phyloP scores from a whole-genome alignment of 2,888 invertebrate species.

The Athripsodes cinereus region DNA sequence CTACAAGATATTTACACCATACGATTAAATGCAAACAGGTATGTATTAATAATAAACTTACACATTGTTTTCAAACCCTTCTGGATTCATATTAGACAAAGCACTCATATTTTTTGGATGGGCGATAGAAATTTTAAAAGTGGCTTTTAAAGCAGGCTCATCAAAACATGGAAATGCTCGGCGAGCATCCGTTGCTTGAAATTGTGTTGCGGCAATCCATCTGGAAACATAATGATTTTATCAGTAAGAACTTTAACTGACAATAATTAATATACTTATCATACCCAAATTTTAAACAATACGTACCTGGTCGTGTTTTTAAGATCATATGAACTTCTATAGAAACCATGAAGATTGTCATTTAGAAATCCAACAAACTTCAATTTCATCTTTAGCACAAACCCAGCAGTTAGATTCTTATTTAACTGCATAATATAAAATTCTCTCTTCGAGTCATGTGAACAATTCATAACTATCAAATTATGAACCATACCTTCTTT shows the following conservation, averaged over 20 bases:
- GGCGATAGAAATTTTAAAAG: conserved; percentile 71
- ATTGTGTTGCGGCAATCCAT: conserved; percentile 78
- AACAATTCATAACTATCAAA: conserved; percentile 39
- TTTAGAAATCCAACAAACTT: conserved; percentile 67
- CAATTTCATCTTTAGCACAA: conserved; percentile 61
- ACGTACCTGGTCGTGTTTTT: conserved; percentile 62
- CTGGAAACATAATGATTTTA: conserved; percentile 40
- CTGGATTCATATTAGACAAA: conserved; percentile 71
- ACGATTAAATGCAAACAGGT: too few relatives aligned
- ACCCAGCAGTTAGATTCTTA: conserved; percentile 51
- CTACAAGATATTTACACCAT: too few relatives aligned
- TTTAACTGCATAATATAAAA: conserved; percentile 63
- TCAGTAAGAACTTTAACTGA: too few relatives aligned
- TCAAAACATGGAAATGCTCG: conserved; percentile 85
- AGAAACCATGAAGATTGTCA: conserved; percentile 74
- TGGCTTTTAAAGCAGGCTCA: conserved; percentile 77
- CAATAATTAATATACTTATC: not conserved
- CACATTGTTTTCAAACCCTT: conserved; percentile 44
- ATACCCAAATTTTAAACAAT: not conserved
- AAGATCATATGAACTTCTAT: conserved; percentile 71
- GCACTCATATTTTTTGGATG: conserved; percentile 65
- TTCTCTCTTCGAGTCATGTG: conserved; percentile 56
- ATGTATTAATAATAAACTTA: too few relatives aligned
- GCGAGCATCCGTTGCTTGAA: conserved; percentile 75
- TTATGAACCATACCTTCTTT: conserved; percentile 36